Conservation (phyloP, 1,140 invertebrate genomes). For the Battus philenor region DNA sequence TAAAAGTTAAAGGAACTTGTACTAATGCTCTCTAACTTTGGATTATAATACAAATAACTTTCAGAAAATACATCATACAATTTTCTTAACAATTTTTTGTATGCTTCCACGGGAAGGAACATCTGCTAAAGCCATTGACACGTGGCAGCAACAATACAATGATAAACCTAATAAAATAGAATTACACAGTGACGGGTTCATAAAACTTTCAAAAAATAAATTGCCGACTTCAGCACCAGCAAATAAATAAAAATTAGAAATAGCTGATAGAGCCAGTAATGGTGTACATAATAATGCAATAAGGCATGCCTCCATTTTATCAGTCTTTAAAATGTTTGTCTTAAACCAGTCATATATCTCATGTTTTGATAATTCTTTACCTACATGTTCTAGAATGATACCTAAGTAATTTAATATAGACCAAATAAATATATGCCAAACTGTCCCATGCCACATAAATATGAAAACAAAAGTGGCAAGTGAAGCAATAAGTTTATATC, state of each 20-base stretch:
- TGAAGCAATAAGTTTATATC: slow-evolving; percentile 83
- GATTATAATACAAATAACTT: background rate
- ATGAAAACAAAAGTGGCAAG: slow-evolving; percentile 90
- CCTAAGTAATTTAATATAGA: slow-evolving; percentile 88
- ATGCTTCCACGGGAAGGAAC: slow-evolving; percentile 43
- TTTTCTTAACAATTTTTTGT: slow-evolving; percentile 18
- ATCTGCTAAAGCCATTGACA: slow-evolving; percentile 56
- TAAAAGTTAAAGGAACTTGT: slow-evolving; percentile 15
- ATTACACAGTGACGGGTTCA: slow-evolving; percentile 44
- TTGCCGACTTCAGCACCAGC: slow-evolving; percentile 83
- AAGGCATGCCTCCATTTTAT: slow-evolving; percentile 73
- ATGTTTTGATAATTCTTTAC: slow-evolving; percentile 63
- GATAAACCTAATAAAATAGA: slow-evolving; percentile 39
- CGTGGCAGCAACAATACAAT: slow-evolving; percentile 62
- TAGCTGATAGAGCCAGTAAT: slow-evolving; percentile 84
- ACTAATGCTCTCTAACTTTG: background rate
- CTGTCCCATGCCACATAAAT: slow-evolving; percentile 92
- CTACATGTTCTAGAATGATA: slow-evolving; percentile 82
- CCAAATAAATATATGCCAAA: slow-evolving; percentile 89
- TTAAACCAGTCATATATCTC: slow-evolving; percentile 61
- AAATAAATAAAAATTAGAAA: slow-evolving; percentile 93
- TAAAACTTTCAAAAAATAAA: slow-evolving; percentile 62
- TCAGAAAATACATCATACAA: background rate
- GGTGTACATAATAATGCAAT: slow-evolving; percentile 82
- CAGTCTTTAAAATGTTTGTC: slow-evolving; percentile 47